Evolutionary conservation across 2,888 invertebrate species (phyloP).

Genomic region (Zygothrica quintamaculata): DNA sequence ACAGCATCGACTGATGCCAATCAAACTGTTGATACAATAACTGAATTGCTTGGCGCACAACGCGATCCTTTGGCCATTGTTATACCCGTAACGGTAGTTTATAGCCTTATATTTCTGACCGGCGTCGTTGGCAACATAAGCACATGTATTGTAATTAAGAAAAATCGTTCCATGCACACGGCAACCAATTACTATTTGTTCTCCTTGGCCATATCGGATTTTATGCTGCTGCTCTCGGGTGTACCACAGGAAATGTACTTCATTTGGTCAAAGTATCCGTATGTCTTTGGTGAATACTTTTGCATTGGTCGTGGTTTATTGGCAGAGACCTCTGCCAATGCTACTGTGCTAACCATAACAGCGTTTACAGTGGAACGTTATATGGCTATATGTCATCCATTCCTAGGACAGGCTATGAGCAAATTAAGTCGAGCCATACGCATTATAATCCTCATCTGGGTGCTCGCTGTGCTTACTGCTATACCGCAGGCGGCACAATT

Average conservation of each 20-base stretch:
- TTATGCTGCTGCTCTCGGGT: conserved; percentile 88
- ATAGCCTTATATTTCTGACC: conserved; percentile 90
- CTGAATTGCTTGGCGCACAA: conserved; percentile 83
- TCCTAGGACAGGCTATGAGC: conserved; percentile 90
- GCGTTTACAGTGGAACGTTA: conserved; percentile 93
- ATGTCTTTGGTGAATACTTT: conserved; percentile 91
- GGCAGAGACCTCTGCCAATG: conserved; percentile 92
- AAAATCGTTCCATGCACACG: conserved; percentile 93
- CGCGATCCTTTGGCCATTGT: conserved; percentile 88
- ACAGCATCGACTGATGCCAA: conserved; percentile 33
- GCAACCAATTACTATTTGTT: conserved; percentile 93
- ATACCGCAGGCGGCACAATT: conserved; percentile 92
- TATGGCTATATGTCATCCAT: conserved; percentile 88
- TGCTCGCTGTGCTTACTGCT: conserved; percentile 90
- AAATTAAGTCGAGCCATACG: conserved; percentile 92
- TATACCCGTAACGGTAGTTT: conserved; percentile 90
- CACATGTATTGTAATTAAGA: conserved; percentile 93
- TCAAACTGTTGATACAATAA: conserved; percentile 33
- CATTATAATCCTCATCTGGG: conserved; percentile 91
- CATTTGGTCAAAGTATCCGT: conserved; percentile 91
- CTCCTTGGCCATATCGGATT: conserved; percentile 93
- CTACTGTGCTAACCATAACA: conserved; percentile 91
- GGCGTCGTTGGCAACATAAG: conserved; percentile 93
- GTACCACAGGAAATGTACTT: conserved; percentile 93
- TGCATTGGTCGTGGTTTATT: conserved; percentile 91